Conservation (phyloP, 1,140 invertebrate genomes). For the Brachionus angularis region DNA sequence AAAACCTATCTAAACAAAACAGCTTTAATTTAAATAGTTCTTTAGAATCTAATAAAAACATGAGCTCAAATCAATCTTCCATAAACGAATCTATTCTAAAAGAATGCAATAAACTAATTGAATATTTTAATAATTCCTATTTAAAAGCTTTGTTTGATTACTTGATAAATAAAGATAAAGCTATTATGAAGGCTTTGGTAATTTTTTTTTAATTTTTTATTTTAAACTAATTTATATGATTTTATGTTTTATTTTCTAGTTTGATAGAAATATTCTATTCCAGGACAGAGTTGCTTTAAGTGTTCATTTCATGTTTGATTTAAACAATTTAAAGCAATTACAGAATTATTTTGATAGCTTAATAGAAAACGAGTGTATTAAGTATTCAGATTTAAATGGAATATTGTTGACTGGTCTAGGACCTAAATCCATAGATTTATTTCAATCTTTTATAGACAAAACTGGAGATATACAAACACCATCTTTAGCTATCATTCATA, state of each 20-base stretch:
- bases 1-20: constrained; percentile 11
- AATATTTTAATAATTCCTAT: constrained; percentile 77
- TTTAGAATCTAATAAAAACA: not conserved
- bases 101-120: constrained; percentile 68
- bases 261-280: constrained; percentile 10
- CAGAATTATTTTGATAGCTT: constrained; percentile 63
- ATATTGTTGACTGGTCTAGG: constrained; percentile 72
- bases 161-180: constrained; percentile 73
- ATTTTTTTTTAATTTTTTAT: constrained; percentile 49
- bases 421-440: constrained; percentile 64
- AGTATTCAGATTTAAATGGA: constrained; percentile 75
- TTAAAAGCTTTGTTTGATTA: constrained; percentile 85
- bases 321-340: constrained; percentile 19
- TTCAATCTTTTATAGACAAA: constrained; percentile 82
- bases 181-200: constrained; percentile 75
- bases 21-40: not conserved
- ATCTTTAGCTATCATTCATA: constrained; percentile 71
- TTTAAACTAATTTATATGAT: not conserved
- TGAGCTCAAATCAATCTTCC: not conserved
- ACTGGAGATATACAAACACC: constrained; percentile 87
- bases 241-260: not conserved
- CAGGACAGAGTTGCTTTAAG: constrained; percentile 9
- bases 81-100: constrained; percentile 62
- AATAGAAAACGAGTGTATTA: constrained; percentile 65
- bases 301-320: constrained; percentile 28